These are phyloP conservation scores for Zoanthus sociatus DNA, from an alignment of 92 coral and sea anemone species.

Conservation along the genomic window DNA sequence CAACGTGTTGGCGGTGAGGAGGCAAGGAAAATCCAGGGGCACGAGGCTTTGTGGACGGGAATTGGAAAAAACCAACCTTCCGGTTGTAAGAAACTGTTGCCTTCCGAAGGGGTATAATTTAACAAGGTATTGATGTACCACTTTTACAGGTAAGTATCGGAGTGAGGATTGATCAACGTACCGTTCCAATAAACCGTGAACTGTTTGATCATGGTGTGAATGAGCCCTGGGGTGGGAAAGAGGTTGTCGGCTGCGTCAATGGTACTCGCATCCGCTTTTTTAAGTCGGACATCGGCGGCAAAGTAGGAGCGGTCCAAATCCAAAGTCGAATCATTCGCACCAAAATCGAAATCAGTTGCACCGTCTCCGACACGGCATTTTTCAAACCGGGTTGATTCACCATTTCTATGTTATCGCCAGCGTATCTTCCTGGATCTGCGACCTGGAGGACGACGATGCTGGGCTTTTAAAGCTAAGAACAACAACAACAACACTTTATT, in stretches of 20 bases:
- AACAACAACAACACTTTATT: too few relatives aligned
- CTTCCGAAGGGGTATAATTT: neutral
- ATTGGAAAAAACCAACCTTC: neutral
- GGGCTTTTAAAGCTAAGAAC: neutral
- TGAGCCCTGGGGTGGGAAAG: neutral
- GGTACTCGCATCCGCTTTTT: neutral
- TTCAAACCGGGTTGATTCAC: neutral
- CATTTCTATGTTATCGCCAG: slow-evolving; percentile 1
- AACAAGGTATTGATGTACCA: neutral
- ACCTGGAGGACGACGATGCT: neutral
- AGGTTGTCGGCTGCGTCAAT: neutral
- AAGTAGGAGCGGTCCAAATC: neutral
- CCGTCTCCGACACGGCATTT: neutral
- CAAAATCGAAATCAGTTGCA: neutral
- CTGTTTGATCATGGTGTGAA: slow-evolving; percentile 1
- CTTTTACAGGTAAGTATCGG: neutral
- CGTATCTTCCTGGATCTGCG: neutral
- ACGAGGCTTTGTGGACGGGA: too few relatives aligned
- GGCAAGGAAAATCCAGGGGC: neutral
- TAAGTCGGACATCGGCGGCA: neutral
- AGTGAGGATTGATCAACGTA: neutral
- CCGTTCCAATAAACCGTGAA: neutral
- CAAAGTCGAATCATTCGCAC: neutral
- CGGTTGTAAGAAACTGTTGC: neutral
- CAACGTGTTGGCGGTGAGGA: neutral